These are phyloP conservation scores for Suillia variegata DNA, from an alignment of 2,888 invertebrate genomes.

Conservation along the genomic window DNA sequence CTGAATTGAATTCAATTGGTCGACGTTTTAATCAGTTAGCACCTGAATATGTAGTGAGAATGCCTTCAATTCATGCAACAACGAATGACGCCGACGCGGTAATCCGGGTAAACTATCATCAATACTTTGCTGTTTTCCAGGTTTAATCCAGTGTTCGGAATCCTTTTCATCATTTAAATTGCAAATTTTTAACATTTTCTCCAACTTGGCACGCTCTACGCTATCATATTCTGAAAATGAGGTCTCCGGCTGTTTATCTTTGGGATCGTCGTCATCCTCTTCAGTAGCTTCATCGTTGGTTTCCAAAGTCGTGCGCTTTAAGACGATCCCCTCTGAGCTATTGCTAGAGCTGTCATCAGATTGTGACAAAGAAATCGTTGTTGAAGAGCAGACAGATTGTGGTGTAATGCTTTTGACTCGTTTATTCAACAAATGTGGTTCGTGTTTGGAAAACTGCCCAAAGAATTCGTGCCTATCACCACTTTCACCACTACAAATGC, in stretches of 20 bases:
- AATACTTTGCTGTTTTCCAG: constrained; percentile 49
- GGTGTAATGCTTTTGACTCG: not conserved
- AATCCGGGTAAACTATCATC: constrained; percentile 49
- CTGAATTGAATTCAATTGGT: not conserved
- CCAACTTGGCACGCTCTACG: constrained; percentile 15
- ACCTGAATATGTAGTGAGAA: constrained; percentile 42
- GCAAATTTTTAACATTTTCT: constrained; percentile 20
- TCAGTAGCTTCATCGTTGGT: not conserved
- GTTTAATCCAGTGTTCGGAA: constrained; percentile 51
- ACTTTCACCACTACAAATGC: too few species aligned
- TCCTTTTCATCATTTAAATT: constrained; percentile 26
- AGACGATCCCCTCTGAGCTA: not conserved
- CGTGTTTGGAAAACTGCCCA: constrained; percentile 11
- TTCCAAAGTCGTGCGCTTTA: not conserved
- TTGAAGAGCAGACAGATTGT: constrained; percentile 12
- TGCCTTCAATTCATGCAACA: constrained; percentile 49
- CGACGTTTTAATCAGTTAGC: not conserved
- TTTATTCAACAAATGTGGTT: constrained; percentile 3
- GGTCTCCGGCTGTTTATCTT: too few species aligned
- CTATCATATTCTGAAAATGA: not conserved
- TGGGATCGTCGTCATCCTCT: constrained; percentile 2
- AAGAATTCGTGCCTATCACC: constrained; percentile 1
- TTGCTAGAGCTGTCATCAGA: constrained; percentile 18
- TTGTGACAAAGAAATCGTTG: constrained; percentile 15
- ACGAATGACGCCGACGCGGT: constrained; percentile 40